Evolutionary conservation across 2,113 vertebrate genomes (phyloP).

Genomic region (Riparia riparia): DNA sequence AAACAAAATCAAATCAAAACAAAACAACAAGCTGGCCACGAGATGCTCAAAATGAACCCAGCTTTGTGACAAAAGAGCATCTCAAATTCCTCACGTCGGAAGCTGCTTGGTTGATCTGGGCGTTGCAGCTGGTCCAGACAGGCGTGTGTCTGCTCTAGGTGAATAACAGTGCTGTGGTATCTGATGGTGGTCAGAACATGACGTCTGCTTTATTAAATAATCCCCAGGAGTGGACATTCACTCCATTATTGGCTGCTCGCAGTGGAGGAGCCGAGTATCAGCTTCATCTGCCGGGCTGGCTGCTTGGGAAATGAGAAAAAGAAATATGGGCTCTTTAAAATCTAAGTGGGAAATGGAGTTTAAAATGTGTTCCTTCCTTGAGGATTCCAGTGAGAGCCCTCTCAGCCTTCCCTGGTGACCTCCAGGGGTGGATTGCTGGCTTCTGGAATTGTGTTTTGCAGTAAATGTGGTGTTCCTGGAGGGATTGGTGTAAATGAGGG

Average conservation of each 20-base stretch:
- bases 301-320: slow-evolving; percentile 7
- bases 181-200: neutral
- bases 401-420: neutral
- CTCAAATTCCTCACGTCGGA: neutral
- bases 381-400: neutral
- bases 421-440: neutral
- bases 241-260: neutral
- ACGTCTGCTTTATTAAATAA: neutral
- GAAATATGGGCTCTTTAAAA: neutral
- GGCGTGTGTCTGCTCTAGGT: neutral
- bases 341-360: neutral
- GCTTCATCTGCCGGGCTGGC: neutral
- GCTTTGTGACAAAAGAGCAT: neutral
- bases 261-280: rapidly evolving
- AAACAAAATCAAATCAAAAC: too few species aligned
- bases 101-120: neutral
- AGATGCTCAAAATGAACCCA: neutral
- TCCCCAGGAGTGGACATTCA: neutral
- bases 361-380: neutral
- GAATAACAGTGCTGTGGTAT: neutral
- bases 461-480: neutral
- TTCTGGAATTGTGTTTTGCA: neutral
- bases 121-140: neutral
- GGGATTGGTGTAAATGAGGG: neutral
- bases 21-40: neutral